These are phyloP conservation scores for Antheraea mylitta DNA, from an alignment of 1,140 invertebrate genomes.

Conservation along the genomic window DNA sequence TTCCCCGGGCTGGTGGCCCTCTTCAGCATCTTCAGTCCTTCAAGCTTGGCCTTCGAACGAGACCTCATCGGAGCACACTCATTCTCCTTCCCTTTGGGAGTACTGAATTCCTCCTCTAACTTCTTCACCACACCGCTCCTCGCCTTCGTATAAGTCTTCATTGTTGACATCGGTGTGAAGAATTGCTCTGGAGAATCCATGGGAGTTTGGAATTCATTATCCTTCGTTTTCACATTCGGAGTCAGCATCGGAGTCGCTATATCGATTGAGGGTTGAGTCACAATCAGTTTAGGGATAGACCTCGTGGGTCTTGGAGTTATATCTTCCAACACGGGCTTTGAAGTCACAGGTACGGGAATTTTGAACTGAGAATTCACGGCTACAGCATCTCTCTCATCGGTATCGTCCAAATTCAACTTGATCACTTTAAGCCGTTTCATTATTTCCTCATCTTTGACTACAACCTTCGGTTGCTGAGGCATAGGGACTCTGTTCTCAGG, in stretches of 20 bases:
- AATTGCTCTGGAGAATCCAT: slow-evolving; percentile 42
- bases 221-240: slow-evolving; percentile 26
- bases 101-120: slow-evolving; percentile 50
- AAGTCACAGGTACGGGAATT: slow-evolving; percentile 44
- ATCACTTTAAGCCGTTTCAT: slow-evolving; percentile 48
- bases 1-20: slow-evolving; percentile 53
- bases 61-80: background rate
- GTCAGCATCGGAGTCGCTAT: slow-evolving; percentile 5
- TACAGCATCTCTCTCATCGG: slow-evolving; percentile 29
- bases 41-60: slow-evolving; percentile 5
- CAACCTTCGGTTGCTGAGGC: slow-evolving; percentile 4
- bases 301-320: slow-evolving; percentile 15
- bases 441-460: slow-evolving; percentile 50
- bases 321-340: slow-evolving; percentile 45
- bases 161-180: slow-evolving; percentile 48
- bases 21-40: slow-evolving; percentile 30
- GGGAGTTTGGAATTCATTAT: slow-evolving; percentile 48
- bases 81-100: slow-evolving; percentile 34
- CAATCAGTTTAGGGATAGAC: background rate
- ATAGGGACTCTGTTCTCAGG: slow-evolving; percentile 25
- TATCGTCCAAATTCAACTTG: slow-evolving; percentile 49
- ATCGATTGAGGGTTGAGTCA: slow-evolving; percentile 11
- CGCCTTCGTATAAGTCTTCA: slow-evolving; percentile 49
- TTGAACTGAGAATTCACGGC: slow-evolving; percentile 42
- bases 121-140: slow-evolving; percentile 51